Percentiles rank a stretch among this genome's conserved stretches.
Evolutionary conservation across 2,797 vertebrate genomes (phyloP).

Genomic region (Mus minutoides): DNA sequence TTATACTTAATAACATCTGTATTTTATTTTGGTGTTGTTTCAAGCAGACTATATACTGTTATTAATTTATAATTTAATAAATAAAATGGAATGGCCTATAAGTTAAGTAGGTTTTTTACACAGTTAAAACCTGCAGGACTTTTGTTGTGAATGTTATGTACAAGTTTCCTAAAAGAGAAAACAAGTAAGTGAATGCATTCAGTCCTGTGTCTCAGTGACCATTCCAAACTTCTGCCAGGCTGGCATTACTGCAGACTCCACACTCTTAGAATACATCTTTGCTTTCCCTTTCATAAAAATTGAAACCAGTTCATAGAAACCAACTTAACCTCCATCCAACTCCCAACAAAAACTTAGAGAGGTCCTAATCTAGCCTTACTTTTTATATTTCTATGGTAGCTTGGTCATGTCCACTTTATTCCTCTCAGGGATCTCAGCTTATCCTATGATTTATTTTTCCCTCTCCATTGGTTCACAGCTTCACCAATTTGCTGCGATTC

Average conservation of each 20-base stretch:
- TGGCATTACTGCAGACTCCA: not conserved
- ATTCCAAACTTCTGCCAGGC: not conserved
- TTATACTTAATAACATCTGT: not conserved
- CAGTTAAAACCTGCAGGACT: not conserved
- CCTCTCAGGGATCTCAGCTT: not conserved
- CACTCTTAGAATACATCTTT: not conserved
- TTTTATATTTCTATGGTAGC: constrained; percentile 12
- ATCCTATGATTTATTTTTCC: not conserved
- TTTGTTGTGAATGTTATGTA: not conserved
- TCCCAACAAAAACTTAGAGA: not conserved
- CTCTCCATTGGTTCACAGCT: not conserved
- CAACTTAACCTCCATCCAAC: not conserved
- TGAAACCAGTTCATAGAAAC: constrained; percentile 1
- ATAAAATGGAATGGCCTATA: not conserved
- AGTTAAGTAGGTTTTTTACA: not conserved
- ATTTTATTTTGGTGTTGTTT: constrained; percentile 31
- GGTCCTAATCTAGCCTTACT: not conserved
- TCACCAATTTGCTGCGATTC: not conserved
- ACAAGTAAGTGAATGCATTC: not conserved
- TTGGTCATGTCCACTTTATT: not conserved
- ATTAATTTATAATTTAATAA: constrained; percentile 1
- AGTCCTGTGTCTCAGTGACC: not conserved
- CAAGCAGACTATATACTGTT: not conserved
- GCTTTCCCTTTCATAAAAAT: not conserved
- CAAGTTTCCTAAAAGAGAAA: not conserved